Evolutionary conservation across 2,113 vertebrate species (phyloP).

Genomic region (Rhipidura dahli): DNA sequence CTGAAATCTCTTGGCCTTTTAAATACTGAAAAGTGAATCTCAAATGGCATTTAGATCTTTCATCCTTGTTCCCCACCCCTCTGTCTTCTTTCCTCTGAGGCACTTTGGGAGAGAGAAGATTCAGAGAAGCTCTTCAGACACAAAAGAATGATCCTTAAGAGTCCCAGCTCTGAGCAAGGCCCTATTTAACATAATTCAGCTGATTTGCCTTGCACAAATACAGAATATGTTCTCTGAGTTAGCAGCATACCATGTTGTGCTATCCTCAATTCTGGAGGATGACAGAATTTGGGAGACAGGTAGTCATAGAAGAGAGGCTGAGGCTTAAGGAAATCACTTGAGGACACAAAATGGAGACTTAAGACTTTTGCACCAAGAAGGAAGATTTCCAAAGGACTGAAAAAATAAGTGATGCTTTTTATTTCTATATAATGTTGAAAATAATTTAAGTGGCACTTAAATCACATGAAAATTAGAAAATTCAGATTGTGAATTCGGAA

Average conservation of each 20-base stretch:
- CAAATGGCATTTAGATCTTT: background rate
- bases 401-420: background rate
- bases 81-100: background rate
- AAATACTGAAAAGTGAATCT: background rate
- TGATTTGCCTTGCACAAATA: background rate
- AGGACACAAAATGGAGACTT: background rate
- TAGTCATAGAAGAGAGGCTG: background rate
- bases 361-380: background rate
- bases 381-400: background rate
- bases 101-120: background rate
- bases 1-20: background rate
- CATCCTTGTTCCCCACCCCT: background rate
- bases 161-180: background rate
- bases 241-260: background rate
- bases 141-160: background rate
- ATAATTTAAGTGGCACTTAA: background rate
- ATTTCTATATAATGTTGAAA: background rate
- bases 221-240: background rate
- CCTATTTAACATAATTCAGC: background rate
- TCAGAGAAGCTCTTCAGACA: background rate
- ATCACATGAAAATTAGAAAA: background rate
- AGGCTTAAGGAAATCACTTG: background rate
- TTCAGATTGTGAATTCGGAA: background rate
- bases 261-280: background rate
- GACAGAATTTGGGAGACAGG: background rate